Evolutionary conservation across 2,797 vertebrate genomes (phyloP), one percentile per base, ranked within the genome.

Genomic region (Neopelma chrysocephalum): DNA sequence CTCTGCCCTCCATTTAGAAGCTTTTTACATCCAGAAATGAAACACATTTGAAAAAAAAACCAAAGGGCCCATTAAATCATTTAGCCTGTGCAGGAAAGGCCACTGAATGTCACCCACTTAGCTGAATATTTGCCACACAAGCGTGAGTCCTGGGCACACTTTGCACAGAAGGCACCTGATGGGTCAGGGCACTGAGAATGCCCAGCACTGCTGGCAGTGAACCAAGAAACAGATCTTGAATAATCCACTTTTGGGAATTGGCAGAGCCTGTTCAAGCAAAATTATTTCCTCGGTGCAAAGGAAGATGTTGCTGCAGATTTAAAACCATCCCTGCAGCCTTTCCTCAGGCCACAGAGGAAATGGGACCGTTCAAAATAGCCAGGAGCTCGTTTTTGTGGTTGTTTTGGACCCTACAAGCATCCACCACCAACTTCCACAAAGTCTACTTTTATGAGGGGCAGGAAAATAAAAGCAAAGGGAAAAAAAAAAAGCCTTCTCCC

Each of bases 1-100:
- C 57, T 70, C 92, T 94, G 90, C 71, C 82, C 91, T 77, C 79
- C 16, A 43, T 90, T 85, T 64, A 79, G 82, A 47, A 66, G 80
- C 76, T 64, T 87, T 81, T 79, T 91, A 77, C 71, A 92, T 79
- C 77, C 48, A 36, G 5, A 68, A 89, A 90, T 85, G 62, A 65
- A 66, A 69, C 47, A 53, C 25, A 31, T 36, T 51, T 64, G 38
- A 38, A 68, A 87, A n/a, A n/a, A 85, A 90, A 82, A 42, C 68
- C 68, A 79, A 71, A 75, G 71, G 79, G 80, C 29, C 60, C 40
- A 36, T 76, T 85, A 93, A 78, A 92, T 75, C 45, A 23, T 32
- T 42, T 16, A 29, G 36, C 25, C 42, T 56, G 43, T 19, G 53
- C 31, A 47, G 47, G n/a, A 47, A 78, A 50, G 50, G 70, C 71